A percentile compares a stretch with the other conserved stretches of the same genome.
phyloP scores from a whole-genome alignment of 2,797 vertebrate genomes.

The Lemur catta region DNA sequence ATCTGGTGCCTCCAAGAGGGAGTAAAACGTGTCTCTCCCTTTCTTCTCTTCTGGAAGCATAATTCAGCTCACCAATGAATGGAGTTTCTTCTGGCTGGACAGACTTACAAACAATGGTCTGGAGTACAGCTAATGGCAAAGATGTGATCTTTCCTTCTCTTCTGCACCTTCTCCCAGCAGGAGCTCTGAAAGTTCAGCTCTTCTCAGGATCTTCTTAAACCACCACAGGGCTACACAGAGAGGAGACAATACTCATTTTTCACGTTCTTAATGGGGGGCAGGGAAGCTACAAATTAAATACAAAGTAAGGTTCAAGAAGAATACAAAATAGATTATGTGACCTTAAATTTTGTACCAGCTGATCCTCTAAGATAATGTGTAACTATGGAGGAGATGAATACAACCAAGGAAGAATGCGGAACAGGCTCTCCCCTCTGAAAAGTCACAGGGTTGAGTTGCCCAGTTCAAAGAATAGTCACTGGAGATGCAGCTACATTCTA shows the following conservation, averaged over 20 bases:
- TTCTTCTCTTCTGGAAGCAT: not conserved
- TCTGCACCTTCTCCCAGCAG: not conserved
- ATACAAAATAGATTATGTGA: not conserved
- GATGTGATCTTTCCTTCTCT: not conserved
- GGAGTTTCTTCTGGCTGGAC: not conserved
- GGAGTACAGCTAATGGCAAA: not conserved
- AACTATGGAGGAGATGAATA: not conserved
- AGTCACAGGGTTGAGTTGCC: not conserved
- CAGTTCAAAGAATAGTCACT: not conserved
- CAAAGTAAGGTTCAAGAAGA: not conserved
- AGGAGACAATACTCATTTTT: not conserved
- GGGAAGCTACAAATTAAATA: not conserved
- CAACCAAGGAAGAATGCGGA: not conserved
- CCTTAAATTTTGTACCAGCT: not conserved
- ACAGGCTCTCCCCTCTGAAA: not conserved
- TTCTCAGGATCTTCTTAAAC: not conserved
- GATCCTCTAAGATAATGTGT: not conserved
- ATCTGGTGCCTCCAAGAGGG: not conserved
- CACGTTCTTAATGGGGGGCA: not conserved
- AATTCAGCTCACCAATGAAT: not conserved
- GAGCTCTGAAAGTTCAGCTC: not conserved
- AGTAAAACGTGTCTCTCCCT: not conserved
- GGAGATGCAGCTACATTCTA: not conserved
- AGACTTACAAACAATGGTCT: not conserved
- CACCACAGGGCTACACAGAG: not conserved